Base-by-base conservation (phyloP, 2,113 vertebrate species). In the Lucifuga dentata region DNA sequence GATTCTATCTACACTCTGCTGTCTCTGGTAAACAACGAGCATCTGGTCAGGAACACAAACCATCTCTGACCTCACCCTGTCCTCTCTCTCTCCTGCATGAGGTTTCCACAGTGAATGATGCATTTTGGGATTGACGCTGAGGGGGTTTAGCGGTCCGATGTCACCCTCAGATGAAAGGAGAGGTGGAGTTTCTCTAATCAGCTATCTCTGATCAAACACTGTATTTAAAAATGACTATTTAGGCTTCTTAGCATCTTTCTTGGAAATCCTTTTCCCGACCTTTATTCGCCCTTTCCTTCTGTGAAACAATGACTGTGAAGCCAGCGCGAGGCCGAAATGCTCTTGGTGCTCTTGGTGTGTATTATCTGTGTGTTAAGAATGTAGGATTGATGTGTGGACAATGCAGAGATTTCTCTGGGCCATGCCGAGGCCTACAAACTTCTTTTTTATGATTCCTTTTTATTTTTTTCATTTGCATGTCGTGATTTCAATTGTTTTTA, bases 391-490 rank as follows among this genome's bases (percentile, higher is more conserved):
- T 52, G 81, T 88, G 88, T 86, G 87, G 73, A 88, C 67, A 85
- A 86, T 83, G 83, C 82, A 91, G 82, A 87, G 73, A 56, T 85
- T 76, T 70, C 66, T 85, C 46, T 68, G 84, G 80, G 85, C 81
- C 67, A 61, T 50, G 72, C 70, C 17, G 75, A 78, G 80, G 81
- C 73, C 62, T 62, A 72, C 84, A 86, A 80, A 58, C 20, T 0
- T 33, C 12, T 83, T 86, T 87, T 87, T 73, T 84, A 83, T 56
- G 40, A 64, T 68, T 86, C 57, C 10, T 69, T 88, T 86, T 82
- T 55, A 70, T 56, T 56, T 53, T 81, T 87, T 85, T 86, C 79
- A 80, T 89, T 86, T 50, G 91, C 91, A 92, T 93, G 92, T 87
- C 69, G 73, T 91, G 80, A 67, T 74, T 82, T 87, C 39, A 39